These are phyloP conservation scores for Pogonomyrmex barbatus DNA, from an alignment of 1,140 invertebrate genomes.

Conservation along the genomic window DNA sequence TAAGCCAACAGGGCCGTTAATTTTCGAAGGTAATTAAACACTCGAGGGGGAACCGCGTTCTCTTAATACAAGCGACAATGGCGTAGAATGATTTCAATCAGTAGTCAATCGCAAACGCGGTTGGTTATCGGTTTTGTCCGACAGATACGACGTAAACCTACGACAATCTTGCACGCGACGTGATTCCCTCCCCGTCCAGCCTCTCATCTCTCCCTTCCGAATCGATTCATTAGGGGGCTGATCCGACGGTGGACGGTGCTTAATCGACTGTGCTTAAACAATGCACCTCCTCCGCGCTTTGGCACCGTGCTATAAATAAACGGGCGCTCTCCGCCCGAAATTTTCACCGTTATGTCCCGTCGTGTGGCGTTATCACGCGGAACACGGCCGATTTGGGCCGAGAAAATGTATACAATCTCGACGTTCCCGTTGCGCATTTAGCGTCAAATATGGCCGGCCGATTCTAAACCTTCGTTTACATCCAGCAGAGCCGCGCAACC, in stretches of 20 bases:
- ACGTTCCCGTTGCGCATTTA: conserved; percentile 20
- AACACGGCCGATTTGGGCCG: conserved; percentile 35
- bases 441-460: conserved; percentile 30
- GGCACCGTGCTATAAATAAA: conserved; percentile 58
- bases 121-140: neutral
- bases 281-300: conserved; percentile 49
- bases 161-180: neutral
- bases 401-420: conserved; percentile 1
- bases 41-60: neutral
- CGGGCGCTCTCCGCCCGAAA: conserved; percentile 10
- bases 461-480: conserved; percentile 35
- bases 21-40: conserved; percentile 24
- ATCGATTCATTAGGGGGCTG: conserved; percentile 65
- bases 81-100: neutral
- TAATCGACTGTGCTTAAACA: conserved; percentile 72
- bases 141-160: neutral
- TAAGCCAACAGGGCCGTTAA: neutral
- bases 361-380: conserved; percentile 4
- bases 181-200: neutral
- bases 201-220: neutral
- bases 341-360: conserved; percentile 7
- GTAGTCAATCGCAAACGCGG: neutral
- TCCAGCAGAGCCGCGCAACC: neutral
- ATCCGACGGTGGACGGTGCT: conserved; percentile 42
- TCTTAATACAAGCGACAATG: neutral